Percentiles rank a stretch among this genome's conserved stretches.
Evolutionary conservation across 1,140 invertebrate species (phyloP).

Genomic region (Patella vulgata): DNA sequence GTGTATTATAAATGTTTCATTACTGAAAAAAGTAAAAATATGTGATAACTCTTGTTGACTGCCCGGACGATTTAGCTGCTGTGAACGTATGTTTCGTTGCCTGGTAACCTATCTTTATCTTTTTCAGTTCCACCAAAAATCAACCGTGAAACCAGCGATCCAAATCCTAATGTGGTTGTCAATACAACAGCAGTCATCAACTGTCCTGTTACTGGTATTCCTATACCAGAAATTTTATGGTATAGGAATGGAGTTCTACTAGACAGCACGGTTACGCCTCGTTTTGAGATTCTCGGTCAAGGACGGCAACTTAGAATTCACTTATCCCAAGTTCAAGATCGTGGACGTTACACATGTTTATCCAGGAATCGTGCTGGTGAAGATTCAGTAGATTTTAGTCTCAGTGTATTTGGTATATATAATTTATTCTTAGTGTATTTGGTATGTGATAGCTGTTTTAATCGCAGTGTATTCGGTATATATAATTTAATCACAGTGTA

Average conservation of each 20-base stretch:
- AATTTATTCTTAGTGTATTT: background rate
- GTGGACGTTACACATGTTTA: constrained; percentile 56
- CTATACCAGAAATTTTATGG: constrained; percentile 68
- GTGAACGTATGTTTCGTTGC: too few species aligned
- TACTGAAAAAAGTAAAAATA: too few species aligned
- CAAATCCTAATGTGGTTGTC: constrained; percentile 61
- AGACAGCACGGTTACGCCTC: constrained; percentile 28
- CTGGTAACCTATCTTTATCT: too few species aligned
- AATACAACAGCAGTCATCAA: constrained; percentile 64
- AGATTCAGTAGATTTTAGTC: constrained; percentile 59
- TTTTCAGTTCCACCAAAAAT: constrained; percentile 61
- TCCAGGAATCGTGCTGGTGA: constrained; percentile 65
- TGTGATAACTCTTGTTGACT: too few species aligned
- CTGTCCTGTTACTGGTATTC: constrained; percentile 68
- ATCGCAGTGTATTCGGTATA: too few species aligned
- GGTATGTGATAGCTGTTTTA: background rate
- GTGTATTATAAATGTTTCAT: too few species aligned
- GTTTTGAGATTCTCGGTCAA: constrained; percentile 44
- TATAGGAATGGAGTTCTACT: constrained; percentile 32
- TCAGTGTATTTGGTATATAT: constrained; percentile 65
- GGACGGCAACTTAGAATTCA: constrained; percentile 57
- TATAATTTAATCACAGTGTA: too few species aligned
- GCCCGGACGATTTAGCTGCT: too few species aligned
- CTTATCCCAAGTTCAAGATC: constrained; percentile 40
- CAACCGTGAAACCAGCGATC: constrained; percentile 33